Evolutionary conservation across 2,888 invertebrate species (phyloP).

Genomic region (Corbicula japonica): DNA sequence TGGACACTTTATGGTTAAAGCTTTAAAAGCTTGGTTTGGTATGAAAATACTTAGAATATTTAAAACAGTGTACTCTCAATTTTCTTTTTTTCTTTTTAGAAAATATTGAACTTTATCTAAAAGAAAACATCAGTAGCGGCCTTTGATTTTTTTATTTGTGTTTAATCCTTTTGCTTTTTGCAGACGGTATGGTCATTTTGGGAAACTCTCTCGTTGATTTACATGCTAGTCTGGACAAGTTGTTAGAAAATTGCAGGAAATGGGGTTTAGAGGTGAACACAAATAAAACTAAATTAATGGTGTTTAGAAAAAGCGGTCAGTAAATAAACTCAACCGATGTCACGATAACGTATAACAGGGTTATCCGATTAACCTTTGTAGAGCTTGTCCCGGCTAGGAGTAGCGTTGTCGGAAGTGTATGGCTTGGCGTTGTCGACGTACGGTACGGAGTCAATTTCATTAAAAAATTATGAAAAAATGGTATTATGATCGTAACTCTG

Average conservation of each 20-base stretch:
- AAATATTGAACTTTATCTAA: slow-evolving; percentile 17
- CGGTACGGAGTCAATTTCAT: no score
- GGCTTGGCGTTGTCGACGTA: no score
- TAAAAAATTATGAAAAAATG: background rate
- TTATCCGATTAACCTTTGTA: no score
- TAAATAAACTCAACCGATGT: no score
- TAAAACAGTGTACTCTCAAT: slow-evolving; percentile 25
- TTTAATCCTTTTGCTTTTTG: slow-evolving; percentile 17
- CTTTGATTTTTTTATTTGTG: background rate
- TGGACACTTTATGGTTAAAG: slow-evolving; percentile 21
- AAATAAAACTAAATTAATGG: slow-evolving; percentile 1
- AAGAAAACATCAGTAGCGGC: background rate
- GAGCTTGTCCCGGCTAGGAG: no score
- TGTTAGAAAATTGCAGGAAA: background rate
- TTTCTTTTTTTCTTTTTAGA: slow-evolving; percentile 15
- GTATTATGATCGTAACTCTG: slow-evolving; percentile 3
- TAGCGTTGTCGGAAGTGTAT: no score
- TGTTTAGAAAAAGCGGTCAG: slow-evolving; percentile 8
- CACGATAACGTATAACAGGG: no score
- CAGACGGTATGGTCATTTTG: slow-evolving; percentile 15
- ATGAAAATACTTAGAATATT: slow-evolving; percentile 12
- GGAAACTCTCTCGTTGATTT: slow-evolving; percentile 9
- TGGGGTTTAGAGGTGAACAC: slow-evolving; percentile 15
- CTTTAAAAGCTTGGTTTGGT: slow-evolving; percentile 11
- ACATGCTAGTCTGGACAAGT: slow-evolving; percentile 5